Evolutionary conservation across 2,113 vertebrate species (phyloP).

Genomic region (Paedocypris sp.): DNA sequence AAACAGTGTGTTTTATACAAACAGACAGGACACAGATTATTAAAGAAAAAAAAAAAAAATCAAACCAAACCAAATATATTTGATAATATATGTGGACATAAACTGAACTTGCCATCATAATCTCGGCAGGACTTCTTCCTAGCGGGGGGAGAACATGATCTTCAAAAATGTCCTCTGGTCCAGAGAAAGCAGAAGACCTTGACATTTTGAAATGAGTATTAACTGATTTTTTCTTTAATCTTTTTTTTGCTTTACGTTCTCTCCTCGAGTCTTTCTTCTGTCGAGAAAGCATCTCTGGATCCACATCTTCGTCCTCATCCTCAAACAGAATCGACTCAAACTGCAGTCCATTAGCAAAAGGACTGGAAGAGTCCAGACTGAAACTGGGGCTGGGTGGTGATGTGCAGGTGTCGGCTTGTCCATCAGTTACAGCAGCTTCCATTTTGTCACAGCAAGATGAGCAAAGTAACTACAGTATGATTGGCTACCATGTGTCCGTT

Average conservation of each 20-base stretch:
- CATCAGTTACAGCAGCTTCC: constrained; percentile 13
- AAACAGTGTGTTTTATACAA: too few relatives aligned
- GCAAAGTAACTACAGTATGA: neutral
- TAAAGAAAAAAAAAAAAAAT: too few relatives aligned
- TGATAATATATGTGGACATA: neutral
- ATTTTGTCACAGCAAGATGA: constrained; percentile 9
- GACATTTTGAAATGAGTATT: constrained; percentile 33
- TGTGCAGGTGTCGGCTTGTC: constrained; percentile 31
- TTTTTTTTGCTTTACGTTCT: neutral
- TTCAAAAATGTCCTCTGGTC: constrained; percentile 47
- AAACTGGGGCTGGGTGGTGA: constrained; percentile 63
- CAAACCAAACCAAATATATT: too few relatives aligned
- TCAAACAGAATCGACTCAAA: constrained; percentile 65
- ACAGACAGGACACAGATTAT: too few relatives aligned
- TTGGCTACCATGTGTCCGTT: neutral
- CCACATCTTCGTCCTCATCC: constrained; percentile 47
- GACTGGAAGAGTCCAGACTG: constrained; percentile 58
- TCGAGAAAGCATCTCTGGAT: neutral
- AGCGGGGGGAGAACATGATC: constrained; percentile 44
- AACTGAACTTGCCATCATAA: constrained; percentile 46
- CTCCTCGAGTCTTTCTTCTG: neutral
- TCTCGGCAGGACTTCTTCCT: constrained; percentile 34
- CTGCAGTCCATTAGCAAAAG: constrained; percentile 60
- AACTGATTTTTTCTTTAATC: neutral
- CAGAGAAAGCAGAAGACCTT: constrained; percentile 33